Evolutionary conservation across 2,888 invertebrate genomes (phyloP), one percentile per base, ranked within the genome.

Genomic region (Tanytarsus gracilentus): DNA sequence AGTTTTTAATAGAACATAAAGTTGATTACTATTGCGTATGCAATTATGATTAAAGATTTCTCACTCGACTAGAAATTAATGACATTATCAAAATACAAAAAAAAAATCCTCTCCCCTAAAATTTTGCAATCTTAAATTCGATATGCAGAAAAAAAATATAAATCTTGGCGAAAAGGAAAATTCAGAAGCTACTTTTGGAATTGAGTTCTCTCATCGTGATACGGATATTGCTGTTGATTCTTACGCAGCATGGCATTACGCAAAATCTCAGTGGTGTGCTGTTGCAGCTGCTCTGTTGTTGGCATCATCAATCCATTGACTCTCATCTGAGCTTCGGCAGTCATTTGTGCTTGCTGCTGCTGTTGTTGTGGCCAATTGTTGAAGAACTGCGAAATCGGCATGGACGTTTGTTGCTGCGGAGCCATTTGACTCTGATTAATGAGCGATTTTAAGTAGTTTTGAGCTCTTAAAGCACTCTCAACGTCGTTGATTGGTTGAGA

Each of bases 241-340:
- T 58, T 58, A 25, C 58, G 58, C 21, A 58, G 9, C 4, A 58
- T 29, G 7, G 58, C 58, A 11, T 58, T 58, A 3, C 48, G 44
- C 58, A 58, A 29, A 14, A 58, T 58, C 18, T 44, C 44, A n/a
- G 44, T 23, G 29, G 58, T 58, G 16, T 48, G 48, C 16, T 29
- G 29, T 7, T 48, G 44, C 29, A 58, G 48, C 14, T 58, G 58
- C 48, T 58, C 58, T 23, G 11, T 29, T 7, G 58, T 48, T 25
- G 58, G 58, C 26, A 29, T 25, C n/a, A 16, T 14, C 4, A 21
- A 4, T 18, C 9, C 25, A 21, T 44, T 21, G 9, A 7, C 2
- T 16, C 16, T 44, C 11, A 7, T 4, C 21, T 16, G 21, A 14
- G 4, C 18, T 18, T 3, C 40, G n/a, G 9, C n/a, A 40, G 9